These are phyloP conservation scores for Petrolisthes cinctipes DNA, from an alignment of 2,888 invertebrate genomes.

Conservation along the genomic window DNA sequence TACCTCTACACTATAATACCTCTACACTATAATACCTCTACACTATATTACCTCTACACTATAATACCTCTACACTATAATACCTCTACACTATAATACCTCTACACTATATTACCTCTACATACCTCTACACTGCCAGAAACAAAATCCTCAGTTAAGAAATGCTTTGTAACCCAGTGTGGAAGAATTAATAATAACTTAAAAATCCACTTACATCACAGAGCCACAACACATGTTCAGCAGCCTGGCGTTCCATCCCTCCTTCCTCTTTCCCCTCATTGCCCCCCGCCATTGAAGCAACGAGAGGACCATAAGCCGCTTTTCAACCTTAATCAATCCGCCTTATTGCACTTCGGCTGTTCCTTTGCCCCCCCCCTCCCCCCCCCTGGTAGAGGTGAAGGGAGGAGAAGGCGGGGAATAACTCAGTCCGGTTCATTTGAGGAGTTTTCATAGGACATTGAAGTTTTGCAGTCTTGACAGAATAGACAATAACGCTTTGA, in stretches of 20 bases:
- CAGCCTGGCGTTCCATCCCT: neutral
- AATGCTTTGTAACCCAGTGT: no score
- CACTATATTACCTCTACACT: no score
- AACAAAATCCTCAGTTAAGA: no score
- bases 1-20: no score
- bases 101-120: no score
- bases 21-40: no score
- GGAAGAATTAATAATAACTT: no score
- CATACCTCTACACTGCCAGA: no score
- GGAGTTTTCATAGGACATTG: neutral
- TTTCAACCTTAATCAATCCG: constrained; percentile 55
- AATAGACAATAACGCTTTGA: neutral
- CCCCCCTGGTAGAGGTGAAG: neutral
- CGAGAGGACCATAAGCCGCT: constrained; percentile 36
- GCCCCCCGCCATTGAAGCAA: constrained; percentile 36
- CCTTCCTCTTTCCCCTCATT: neutral
- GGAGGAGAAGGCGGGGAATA: neutral
- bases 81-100: no score
- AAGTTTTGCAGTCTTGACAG: neutral
- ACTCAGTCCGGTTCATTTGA: neutral
- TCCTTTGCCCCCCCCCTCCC: constrained; percentile 11
- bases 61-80: no score
- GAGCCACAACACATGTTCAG: neutral
- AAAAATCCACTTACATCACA: no score
- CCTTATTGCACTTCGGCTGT: constrained; percentile 51